Evolutionary conservation across 2,797 vertebrate genomes (phyloP).

Genomic region (Sebastes hopkinsi): DNA sequence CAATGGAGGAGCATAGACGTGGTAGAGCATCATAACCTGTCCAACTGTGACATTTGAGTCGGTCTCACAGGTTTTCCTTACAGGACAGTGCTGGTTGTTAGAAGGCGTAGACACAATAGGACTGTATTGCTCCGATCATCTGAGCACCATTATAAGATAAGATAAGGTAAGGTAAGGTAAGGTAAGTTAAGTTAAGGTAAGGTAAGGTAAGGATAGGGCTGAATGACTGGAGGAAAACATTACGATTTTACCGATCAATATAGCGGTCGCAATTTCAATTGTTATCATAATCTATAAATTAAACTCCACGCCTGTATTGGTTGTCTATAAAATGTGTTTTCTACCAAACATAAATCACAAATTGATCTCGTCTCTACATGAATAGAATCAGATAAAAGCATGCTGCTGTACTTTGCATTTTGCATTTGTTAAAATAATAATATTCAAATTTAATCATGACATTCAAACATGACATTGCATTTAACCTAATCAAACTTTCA

Average conservation of each 20-base stretch:
- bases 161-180: fast-evolving
- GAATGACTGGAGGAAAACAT: background rate
- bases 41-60: background rate
- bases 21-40: background rate
- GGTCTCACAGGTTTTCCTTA: background rate
- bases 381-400: background rate
- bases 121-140: background rate
- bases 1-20: background rate
- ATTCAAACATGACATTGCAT: background rate
- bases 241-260: background rate
- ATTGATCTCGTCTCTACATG: background rate
- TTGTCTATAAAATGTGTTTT: background rate
- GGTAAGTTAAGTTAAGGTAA: fast-evolving
- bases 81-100: background rate
- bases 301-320: background rate
- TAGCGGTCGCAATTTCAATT: too few species aligned
- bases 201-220: too few species aligned
- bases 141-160: background rate
- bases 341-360: background rate
- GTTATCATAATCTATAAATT: background rate
- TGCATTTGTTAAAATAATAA: background rate
- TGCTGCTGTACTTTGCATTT: background rate
- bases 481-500: background rate
- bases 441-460: background rate
- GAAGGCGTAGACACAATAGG: background rate